Conservation (phyloP, 2,113 vertebrate genomes). For the Neodon shergylaensis region DNA sequence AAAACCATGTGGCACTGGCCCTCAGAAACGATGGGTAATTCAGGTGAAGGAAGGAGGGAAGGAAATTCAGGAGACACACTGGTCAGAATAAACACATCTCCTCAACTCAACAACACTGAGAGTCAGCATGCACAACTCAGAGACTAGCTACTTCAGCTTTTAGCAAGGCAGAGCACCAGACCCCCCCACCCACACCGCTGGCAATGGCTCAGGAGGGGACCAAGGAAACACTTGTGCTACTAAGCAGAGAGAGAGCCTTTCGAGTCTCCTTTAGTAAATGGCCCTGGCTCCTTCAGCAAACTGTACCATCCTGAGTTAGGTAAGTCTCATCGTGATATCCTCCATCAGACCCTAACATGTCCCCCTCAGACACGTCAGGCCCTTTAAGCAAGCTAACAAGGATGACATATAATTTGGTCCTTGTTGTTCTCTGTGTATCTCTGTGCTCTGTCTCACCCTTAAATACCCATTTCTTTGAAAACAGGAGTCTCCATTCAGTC, state of each 20-base stretch:
- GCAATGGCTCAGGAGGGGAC: neutral
- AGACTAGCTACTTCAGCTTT: neutral
- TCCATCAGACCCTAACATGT: neutral
- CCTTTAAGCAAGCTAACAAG: neutral
- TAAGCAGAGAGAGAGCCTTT: neutral
- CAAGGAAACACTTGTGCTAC: neutral
- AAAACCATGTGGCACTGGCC: neutral
- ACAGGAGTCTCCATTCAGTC: neutral
- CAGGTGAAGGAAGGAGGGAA: neutral
- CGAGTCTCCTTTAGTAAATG: neutral
- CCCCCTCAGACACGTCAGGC: neutral
- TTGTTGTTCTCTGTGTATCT: neutral
- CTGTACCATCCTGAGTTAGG: neutral
- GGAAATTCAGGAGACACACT: neutral
- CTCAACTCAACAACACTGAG: neutral
- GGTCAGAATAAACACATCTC: neutral
- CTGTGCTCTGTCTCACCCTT: neutral
- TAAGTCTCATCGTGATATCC: neutral
- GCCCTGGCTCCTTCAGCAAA: neutral
- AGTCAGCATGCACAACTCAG: neutral
- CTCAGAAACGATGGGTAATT: neutral
- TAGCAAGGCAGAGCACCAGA: neutral
- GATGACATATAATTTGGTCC: neutral
- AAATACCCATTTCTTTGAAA: neutral
- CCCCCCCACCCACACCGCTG: neutral